These are phyloP conservation scores for Thecophora atra DNA, from an alignment of 2,888 invertebrate species.

Conservation along the genomic window DNA sequence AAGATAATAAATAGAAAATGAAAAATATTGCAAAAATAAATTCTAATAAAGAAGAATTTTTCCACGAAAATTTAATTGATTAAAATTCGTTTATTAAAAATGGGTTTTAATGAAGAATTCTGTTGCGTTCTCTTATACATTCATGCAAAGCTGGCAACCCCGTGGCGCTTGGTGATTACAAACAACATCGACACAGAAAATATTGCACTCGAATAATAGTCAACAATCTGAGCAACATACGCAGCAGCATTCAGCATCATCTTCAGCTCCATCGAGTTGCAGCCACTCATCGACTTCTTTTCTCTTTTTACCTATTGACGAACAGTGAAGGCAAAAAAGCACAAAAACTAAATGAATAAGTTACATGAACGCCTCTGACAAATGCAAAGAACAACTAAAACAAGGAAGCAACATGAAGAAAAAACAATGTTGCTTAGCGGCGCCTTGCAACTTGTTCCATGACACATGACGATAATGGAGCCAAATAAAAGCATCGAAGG, in stretches of 20 bases:
- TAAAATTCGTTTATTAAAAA: too few relatives aligned
- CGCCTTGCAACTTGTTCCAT: conserved; percentile 62
- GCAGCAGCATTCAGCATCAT: conserved; percentile 9
- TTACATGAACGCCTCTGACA: not conserved
- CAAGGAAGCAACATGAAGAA: conserved; percentile 15
- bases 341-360: not conserved
- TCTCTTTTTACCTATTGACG: not conserved
- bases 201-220: conserved; percentile 46
- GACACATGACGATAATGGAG: conserved; percentile 61
- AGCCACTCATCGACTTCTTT: not conserved
- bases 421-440: conserved; percentile 52
- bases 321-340: conserved; percentile 1
- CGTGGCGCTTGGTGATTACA: conserved; percentile 63
- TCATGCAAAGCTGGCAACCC: conserved; percentile 44
- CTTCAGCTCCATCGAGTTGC: not conserved
- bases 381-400: not conserved
- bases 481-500: conserved; percentile 19
- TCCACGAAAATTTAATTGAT: too few relatives aligned
- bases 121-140: conserved; percentile 54
- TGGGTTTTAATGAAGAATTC: too few relatives aligned
- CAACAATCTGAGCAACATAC: conserved; percentile 34
- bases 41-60: too few relatives aligned
- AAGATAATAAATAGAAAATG: too few relatives aligned
- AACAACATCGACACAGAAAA: conserved; percentile 54
- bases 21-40: too few relatives aligned